phyloP scores from a whole-genome alignment of 2,888 invertebrate genomes.

The Ophraella communa region DNA sequence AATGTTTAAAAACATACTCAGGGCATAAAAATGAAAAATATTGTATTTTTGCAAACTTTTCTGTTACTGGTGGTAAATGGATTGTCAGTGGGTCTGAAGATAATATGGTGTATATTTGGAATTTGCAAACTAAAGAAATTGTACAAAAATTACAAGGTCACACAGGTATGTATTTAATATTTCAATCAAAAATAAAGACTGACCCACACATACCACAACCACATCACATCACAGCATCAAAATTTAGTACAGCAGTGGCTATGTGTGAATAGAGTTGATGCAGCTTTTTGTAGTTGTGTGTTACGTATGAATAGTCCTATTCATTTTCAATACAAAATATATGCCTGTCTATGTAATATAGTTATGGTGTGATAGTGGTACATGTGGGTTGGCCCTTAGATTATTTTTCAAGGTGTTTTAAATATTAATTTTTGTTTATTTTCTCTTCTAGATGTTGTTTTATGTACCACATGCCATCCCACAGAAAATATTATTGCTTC shows the following conservation, averaged over 20 bases:
- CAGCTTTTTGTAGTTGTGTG: too few relatives aligned
- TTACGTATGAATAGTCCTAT: too few relatives aligned
- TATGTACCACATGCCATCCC: constrained; percentile 99
- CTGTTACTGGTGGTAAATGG: constrained; percentile 99
- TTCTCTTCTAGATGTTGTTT: constrained; percentile 74
- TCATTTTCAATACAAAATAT: too few relatives aligned
- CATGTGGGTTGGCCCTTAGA: not conserved
- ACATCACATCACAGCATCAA: too few relatives aligned
- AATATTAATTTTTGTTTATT: not conserved
- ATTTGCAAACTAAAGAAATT: constrained; percentile 98
- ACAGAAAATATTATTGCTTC: constrained; percentile 99
- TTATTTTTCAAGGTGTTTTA: not conserved
- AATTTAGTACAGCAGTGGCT: too few relatives aligned
- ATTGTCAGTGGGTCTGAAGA: constrained; percentile 99
- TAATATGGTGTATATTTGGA: constrained; percentile 99
- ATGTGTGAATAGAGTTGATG: too few relatives aligned
- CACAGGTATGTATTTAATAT: constrained; percentile 72
- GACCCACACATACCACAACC: too few relatives aligned
- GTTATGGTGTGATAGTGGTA: too few relatives aligned
- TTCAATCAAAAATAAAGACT: too few relatives aligned
- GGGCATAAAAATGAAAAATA: constrained; percentile 99
- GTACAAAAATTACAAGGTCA: constrained; percentile 98
- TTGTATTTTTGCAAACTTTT: constrained; percentile 99
- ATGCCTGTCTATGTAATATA: too few relatives aligned
- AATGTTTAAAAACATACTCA: constrained; percentile 97